A percentile compares a stretch with the other conserved stretches of the same genome.
Conservation (phyloP, 2,797 vertebrate genomes). For the Rhinoraja longicauda region DNA sequence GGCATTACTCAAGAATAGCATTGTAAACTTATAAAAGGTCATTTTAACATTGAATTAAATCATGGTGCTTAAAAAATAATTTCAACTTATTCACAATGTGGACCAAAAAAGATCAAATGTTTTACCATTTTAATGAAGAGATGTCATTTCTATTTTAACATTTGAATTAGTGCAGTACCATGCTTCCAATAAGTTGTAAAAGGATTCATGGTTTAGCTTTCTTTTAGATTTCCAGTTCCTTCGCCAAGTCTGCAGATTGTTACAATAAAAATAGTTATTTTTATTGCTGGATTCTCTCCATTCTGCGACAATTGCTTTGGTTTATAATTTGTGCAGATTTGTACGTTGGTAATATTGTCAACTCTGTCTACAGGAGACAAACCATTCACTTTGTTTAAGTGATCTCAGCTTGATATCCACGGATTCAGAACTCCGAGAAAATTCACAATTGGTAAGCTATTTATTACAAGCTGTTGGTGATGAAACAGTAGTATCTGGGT, state of each 20-base stretch:
- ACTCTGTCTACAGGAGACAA: slow-evolving; percentile 73
- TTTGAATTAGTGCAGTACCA: neutral
- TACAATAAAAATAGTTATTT: neutral
- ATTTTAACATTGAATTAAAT: neutral
- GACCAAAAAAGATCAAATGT: neutral
- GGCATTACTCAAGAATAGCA: too few species aligned
- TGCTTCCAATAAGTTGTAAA: neutral
- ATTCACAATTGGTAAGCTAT: slow-evolving; percentile 76
- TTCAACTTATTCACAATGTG: neutral
- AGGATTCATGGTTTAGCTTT: neutral
- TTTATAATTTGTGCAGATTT: slow-evolving; percentile 14
- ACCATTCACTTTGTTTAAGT: slow-evolving; percentile 94
- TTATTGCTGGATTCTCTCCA: neutral
- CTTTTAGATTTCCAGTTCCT: neutral
- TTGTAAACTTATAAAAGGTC: neutral
- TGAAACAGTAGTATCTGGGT: neutral
- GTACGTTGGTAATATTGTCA: neutral
- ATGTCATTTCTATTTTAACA: neutral
- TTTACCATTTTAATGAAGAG: neutral
- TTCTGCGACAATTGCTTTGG: neutral
- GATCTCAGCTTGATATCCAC: slow-evolving; percentile 93
- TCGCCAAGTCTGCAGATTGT: neutral
- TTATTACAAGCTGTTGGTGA: neutral
- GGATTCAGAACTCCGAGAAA: slow-evolving; percentile 87
- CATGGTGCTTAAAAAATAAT: neutral